Conservation (phyloP, 2,888 invertebrate species). For the Subacronicta megacephala region DNA sequence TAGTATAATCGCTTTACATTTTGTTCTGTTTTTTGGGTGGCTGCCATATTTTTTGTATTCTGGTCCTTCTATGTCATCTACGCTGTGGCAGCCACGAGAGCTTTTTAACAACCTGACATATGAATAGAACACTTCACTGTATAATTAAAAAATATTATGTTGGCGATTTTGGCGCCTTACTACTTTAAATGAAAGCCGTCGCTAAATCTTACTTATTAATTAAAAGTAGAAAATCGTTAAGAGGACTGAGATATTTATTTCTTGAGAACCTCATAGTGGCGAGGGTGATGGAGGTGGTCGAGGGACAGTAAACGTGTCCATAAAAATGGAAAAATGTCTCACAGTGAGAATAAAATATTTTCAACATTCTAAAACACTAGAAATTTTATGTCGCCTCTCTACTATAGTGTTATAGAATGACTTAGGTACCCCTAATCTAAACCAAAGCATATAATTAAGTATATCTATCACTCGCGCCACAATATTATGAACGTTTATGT, state of each 20-base stretch:
- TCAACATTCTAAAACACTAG: no score
- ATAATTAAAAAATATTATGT: constrained; percentile 36
- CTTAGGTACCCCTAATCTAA: no score
- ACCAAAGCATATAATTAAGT: not conserved
- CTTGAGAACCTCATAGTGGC: no score
- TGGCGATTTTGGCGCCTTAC: constrained; percentile 8
- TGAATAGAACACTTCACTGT: constrained; percentile 23
- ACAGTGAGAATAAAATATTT: no score
- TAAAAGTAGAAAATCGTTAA: not conserved
- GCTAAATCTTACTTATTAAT: not conserved
- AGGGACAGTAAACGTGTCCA: no score
- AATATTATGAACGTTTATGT: not conserved
- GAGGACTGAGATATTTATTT: no score
- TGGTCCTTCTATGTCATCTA: constrained; percentile 7
- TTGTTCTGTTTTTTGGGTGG: not conserved
- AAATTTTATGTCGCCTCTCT: no score
- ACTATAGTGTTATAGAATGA: no score
- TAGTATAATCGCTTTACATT: no score
- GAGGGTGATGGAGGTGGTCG: no score
- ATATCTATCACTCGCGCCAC: not conserved
- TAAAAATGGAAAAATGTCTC: no score
- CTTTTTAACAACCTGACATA: constrained; percentile 21
- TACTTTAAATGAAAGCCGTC: not conserved
- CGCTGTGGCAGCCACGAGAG: not conserved
- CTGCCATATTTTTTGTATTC: no score